These are phyloP conservation scores for Agapornis roseicollis DNA, from an alignment of 2,113 vertebrate species.

Conservation along the genomic window DNA sequence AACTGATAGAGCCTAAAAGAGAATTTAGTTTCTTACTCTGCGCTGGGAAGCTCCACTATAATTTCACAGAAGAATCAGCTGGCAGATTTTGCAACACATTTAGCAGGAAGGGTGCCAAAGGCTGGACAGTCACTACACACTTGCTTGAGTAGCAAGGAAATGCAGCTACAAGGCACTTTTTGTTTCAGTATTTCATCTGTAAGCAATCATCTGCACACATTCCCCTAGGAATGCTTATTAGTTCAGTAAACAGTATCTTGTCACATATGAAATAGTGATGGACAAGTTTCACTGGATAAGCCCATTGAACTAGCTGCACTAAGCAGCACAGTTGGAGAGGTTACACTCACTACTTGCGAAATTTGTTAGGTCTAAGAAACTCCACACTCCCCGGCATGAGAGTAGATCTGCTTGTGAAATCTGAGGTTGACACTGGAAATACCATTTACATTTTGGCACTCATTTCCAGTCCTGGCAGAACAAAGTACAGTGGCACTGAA, in stretches of 20 bases:
- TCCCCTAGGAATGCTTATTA: neutral
- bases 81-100: neutral
- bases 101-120: neutral
- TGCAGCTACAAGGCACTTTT: neutral
- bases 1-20: neutral
- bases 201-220: neutral
- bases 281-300: neutral
- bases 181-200: neutral
- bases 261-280: neutral
- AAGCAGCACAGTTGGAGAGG: neutral
- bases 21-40: neutral
- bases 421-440: conserved; percentile 14
- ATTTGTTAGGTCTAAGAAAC: conserved; percentile 12
- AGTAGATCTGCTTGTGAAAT: conserved; percentile 12
- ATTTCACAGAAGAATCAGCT: neutral
- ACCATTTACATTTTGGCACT: conserved; percentile 24
- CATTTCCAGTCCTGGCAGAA: neutral
- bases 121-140: neutral
- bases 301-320: neutral
- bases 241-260: neutral
- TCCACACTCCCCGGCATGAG: neutral
- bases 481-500: conserved; percentile 15
- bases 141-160: neutral
- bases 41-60: neutral
- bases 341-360: neutral